phyloP scores from a whole-genome alignment of 2,113 vertebrate species.

The Sisor rabdophorus region DNA sequence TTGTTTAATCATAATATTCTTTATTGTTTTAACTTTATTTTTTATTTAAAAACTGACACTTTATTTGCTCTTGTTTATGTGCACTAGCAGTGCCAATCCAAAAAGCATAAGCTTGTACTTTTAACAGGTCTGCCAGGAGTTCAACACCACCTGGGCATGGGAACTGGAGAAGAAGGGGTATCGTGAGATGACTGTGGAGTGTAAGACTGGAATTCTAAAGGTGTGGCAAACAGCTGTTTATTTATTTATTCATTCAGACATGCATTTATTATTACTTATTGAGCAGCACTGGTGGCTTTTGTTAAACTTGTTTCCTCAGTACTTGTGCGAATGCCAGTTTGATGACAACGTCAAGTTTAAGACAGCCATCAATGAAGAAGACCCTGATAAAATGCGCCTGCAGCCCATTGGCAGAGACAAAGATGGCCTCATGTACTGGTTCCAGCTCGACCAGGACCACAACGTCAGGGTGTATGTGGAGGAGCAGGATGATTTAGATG shows the following conservation, averaged over 20 bases:
- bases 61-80: neutral
- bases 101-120: neutral
- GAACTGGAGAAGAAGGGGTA: slow-evolving; percentile 97
- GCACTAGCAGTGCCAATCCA: neutral
- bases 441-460: slow-evolving; percentile 90
- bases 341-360: slow-evolving; percentile 98
- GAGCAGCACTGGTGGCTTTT: neutral
- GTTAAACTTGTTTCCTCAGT: slow-evolving; percentile 62
- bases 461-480: slow-evolving; percentile 94
- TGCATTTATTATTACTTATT: neutral
- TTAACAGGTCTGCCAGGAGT: slow-evolving; percentile 87
- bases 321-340: slow-evolving; percentile 96
- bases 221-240: slow-evolving; percentile 59
- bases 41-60: neutral
- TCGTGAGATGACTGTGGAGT: slow-evolving; percentile 82
- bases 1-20: neutral
- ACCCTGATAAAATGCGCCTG: slow-evolving; percentile 91
- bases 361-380: slow-evolving; percentile 93
- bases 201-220: slow-evolving; percentile 93
- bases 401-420: slow-evolving; percentile 94
- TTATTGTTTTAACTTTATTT: neutral
- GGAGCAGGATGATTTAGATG: slow-evolving; percentile 94
- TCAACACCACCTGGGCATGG: slow-evolving; percentile 97
- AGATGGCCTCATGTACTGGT: slow-evolving; percentile 97
- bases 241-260: too few species aligned